These are phyloP conservation scores for Panulirus ornatus DNA, from an alignment of 1,140 invertebrate species.

Conservation along the genomic window DNA sequence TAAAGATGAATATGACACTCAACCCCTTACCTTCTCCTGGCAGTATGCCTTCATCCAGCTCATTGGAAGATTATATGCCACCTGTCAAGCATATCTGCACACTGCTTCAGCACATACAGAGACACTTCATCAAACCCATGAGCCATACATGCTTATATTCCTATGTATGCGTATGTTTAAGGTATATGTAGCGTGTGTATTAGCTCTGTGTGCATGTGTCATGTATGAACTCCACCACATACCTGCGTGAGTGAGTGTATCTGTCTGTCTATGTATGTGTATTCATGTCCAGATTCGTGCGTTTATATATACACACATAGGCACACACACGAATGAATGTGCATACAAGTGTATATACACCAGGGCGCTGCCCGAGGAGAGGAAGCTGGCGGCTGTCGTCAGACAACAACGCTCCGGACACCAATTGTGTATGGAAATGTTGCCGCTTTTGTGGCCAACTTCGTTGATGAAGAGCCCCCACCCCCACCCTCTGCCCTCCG, in stretches of 20 bases:
- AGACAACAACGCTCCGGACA: conserved; percentile 14
- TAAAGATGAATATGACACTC: no score
- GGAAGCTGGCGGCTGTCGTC: not conserved
- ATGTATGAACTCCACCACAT: not conserved
- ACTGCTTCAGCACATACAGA: no score
- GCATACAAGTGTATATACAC: not conserved
- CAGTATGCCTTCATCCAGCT: no score
- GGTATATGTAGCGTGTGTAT: not conserved
- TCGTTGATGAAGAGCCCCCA: not conserved
- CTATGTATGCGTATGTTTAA: not conserved
- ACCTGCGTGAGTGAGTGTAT: not conserved
- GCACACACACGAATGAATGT: no score
- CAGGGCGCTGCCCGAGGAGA: not conserved
- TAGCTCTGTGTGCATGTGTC: not conserved
- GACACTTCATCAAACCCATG: no score
- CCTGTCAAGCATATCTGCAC: no score
- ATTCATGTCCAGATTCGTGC: no score
- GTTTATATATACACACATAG: not conserved
- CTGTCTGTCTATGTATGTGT: not conserved
- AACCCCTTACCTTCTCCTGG: no score
- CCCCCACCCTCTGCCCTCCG: not conserved
- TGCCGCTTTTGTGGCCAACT: conserved; percentile 12
- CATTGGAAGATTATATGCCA: no score
- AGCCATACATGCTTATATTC: not conserved
- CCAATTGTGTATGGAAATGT: conserved; percentile 20